These are phyloP conservation scores for Trachelus stipa DNA, from an alignment of 2,888 invertebrate species.

Conservation along the genomic window DNA sequence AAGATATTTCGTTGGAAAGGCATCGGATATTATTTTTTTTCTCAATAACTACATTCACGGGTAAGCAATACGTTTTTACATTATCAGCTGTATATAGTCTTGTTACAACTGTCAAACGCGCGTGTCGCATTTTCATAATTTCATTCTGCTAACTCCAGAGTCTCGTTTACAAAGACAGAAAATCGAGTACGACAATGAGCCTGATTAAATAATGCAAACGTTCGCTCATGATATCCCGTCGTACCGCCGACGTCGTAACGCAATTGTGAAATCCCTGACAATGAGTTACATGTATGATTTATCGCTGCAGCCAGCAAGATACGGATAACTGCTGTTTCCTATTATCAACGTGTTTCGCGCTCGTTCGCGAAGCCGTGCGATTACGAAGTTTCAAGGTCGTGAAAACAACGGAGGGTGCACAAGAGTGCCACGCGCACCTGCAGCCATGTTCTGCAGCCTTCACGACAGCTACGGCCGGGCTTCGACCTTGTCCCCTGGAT, in stretches of 20 bases:
- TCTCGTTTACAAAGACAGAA: neutral
- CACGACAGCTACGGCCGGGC: neutral
- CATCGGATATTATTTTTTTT: neutral
- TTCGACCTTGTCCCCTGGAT: neutral
- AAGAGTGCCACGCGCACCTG: neutral
- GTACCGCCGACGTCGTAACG: neutral
- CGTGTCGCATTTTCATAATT: neutral
- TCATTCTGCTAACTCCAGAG: neutral
- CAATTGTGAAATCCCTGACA: neutral
- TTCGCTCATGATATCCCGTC: neutral
- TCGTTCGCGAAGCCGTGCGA: neutral
- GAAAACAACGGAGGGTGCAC: neutral
- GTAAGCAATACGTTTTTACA: neutral
- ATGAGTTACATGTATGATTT: neutral
- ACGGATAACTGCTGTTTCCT: neutral
- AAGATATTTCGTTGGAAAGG: neutral
- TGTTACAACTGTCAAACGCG: neutral
- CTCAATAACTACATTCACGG: neutral
- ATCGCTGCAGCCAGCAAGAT: neutral
- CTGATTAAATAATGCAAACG: neutral
- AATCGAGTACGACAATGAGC: neutral
- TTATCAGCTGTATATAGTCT: neutral
- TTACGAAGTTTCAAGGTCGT: neutral
- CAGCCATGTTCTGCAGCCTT: neutral
- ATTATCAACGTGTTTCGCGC: neutral